Percentiles rank a stretch among this genome's conserved stretches.
Conservation (phyloP, 2,888 invertebrate species). For the Archips xylosteana region DNA sequence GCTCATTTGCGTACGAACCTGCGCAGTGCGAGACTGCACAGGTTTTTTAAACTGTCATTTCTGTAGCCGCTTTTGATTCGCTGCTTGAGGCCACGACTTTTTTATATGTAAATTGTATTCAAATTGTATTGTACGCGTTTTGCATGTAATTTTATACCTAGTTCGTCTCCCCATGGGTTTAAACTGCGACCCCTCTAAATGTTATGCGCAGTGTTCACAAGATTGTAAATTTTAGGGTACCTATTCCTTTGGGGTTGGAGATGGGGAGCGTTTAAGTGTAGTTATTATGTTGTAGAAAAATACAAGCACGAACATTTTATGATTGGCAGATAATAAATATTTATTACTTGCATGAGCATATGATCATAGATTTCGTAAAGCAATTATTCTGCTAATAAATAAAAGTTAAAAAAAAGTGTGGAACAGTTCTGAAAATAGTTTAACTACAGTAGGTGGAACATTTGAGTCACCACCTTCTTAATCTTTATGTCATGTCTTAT, state of each 20-base stretch:
- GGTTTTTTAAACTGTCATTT: constrained; percentile 71
- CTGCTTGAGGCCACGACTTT: constrained; percentile 47
- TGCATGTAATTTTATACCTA: constrained; percentile 16
- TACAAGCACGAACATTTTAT: neutral
- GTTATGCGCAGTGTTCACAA: constrained; percentile 28
- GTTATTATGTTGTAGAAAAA: constrained; percentile 11
- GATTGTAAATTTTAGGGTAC: constrained; percentile 35
- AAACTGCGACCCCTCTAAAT: constrained; percentile 21
- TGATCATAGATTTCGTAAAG: neutral
- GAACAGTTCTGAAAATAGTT: too few relatives aligned
- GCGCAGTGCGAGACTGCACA: constrained; percentile 64
- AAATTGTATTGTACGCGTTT: constrained; percentile 7
- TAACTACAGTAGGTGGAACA: too few relatives aligned
- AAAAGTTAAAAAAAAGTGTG: too few relatives aligned
- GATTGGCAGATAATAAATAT: neutral
- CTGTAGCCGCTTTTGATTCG: constrained; percentile 69
- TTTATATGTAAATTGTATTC: constrained; percentile 23
- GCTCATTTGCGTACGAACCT: constrained; percentile 68
- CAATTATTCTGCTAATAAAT: too few relatives aligned
- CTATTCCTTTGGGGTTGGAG: constrained; percentile 25
- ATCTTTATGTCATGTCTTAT: too few relatives aligned
- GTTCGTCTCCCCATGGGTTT: constrained; percentile 27
- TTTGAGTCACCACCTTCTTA: too few relatives aligned
- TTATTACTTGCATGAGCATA: neutral
- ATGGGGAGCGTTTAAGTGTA: constrained; percentile 5